These are phyloP conservation scores for Cervus canadensis DNA, from an alignment of 2,113 vertebrate species.

Conservation along the genomic window DNA sequence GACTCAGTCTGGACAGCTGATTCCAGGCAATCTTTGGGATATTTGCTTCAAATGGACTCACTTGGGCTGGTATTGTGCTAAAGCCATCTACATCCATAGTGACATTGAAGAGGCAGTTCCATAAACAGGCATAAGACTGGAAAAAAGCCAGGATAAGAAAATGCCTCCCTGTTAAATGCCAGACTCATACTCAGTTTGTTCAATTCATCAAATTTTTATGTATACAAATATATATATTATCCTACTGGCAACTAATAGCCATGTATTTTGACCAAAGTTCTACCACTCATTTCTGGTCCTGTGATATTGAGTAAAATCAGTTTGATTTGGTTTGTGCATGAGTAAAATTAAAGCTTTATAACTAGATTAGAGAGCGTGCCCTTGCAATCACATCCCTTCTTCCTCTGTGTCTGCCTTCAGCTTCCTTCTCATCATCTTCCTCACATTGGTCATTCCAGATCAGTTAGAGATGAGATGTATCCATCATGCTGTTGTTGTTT, in stretches of 20 bases:
- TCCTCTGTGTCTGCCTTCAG: too few relatives aligned
- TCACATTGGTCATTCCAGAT: background rate
- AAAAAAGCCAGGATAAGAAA: background rate
- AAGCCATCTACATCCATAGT: too few relatives aligned
- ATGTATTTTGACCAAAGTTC: background rate
- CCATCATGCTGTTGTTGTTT: background rate
- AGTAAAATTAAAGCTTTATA: background rate
- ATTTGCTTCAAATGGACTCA: background rate
- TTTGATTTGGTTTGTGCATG: background rate
- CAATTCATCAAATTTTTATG: background rate
- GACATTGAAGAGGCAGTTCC: background rate
- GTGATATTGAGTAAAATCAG: background rate
- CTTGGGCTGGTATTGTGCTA: background rate
- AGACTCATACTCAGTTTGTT: background rate
- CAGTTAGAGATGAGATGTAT: background rate
- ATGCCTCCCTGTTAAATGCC: background rate
- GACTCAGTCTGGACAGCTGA: background rate
- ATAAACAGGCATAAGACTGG: background rate
- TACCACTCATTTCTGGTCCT: background rate
- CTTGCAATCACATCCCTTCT: accelerated
- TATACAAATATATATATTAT: background rate
- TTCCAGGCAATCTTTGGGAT: too few relatives aligned
- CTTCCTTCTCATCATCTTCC: too few relatives aligned
- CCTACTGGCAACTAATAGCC: background rate
- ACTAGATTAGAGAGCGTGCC: accelerated